These are phyloP conservation scores for Ctenodactylus gundi DNA, from an alignment of 2,113 vertebrate genomes.

Conservation along the genomic window DNA sequence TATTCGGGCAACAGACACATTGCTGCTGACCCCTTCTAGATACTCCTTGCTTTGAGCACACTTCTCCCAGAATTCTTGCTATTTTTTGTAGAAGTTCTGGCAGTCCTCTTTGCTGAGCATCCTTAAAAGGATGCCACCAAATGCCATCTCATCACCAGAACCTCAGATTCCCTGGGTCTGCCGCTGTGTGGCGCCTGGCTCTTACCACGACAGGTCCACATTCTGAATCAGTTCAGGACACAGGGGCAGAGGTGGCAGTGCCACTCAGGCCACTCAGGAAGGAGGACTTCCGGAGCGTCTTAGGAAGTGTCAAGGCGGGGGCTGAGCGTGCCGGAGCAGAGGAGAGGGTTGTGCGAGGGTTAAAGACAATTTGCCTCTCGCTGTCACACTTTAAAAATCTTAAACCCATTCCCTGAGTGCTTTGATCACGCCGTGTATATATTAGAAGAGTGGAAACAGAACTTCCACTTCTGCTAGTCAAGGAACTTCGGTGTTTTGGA, in stretches of 20 bases:
- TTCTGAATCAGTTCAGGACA: too few relatives aligned
- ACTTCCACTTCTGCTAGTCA: conserved; percentile 9
- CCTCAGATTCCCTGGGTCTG: too few relatives aligned
- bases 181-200: too few relatives aligned
- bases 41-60: background rate
- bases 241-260: too few relatives aligned
- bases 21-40: too few relatives aligned
- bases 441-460: background rate
- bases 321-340: background rate
- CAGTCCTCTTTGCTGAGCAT: background rate
- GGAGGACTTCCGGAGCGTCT: background rate
- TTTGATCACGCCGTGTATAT: background rate
- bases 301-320: background rate
- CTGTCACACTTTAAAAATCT: background rate
- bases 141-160: too few relatives aligned
- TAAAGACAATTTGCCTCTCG: background rate
- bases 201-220: too few relatives aligned
- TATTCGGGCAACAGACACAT: background rate
- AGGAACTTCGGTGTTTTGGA: background rate
- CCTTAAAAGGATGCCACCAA: too few relatives aligned
- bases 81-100: background rate
- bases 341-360: background rate
- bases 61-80: background rate
- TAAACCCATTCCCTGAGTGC: background rate
- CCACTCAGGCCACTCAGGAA: too few relatives aligned